Evolutionary conservation across 1,140 invertebrate species (phyloP).

Genomic region (Drosophila watanabei): DNA sequence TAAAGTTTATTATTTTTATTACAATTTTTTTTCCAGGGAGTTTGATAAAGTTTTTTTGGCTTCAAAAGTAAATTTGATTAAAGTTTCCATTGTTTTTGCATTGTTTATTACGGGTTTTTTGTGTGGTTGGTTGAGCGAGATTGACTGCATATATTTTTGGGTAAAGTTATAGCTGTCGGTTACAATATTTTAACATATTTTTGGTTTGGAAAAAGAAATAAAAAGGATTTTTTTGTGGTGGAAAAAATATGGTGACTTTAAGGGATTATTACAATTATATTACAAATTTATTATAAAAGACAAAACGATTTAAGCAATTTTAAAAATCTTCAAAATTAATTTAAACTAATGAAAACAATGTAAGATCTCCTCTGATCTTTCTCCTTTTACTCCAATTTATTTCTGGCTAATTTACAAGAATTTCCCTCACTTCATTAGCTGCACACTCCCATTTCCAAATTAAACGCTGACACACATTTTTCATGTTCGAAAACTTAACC

Average conservation of each 20-base stretch:
- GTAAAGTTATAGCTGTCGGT: neutral
- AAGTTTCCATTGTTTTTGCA: neutral
- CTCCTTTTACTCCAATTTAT: neutral
- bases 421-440: slow-evolving; percentile 2
- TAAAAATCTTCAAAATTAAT: neutral
- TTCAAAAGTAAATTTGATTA: slow-evolving; percentile 33
- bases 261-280: neutral
- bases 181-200: neutral
- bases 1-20: slow-evolving; percentile 53
- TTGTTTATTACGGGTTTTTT: neutral
- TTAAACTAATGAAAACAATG: neutral
- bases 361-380: neutral
- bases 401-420: neutral
- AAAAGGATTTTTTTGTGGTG: neutral
- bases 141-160: neutral
- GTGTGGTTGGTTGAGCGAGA: neutral
- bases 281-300: neutral
- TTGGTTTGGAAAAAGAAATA: neutral
- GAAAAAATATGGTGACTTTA: neutral
- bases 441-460: neutral
- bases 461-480: slow-evolving; percentile 47
- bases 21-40: slow-evolving; percentile 12
- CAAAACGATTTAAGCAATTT: no score
- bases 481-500: slow-evolving; percentile 49
- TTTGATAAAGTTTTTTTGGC: slow-evolving; percentile 28